Evolutionary conservation across 2,888 invertebrate genomes (phyloP), one percentile per base, ranked within the genome.

Genomic region (Pantelozetes paolii): DNA sequence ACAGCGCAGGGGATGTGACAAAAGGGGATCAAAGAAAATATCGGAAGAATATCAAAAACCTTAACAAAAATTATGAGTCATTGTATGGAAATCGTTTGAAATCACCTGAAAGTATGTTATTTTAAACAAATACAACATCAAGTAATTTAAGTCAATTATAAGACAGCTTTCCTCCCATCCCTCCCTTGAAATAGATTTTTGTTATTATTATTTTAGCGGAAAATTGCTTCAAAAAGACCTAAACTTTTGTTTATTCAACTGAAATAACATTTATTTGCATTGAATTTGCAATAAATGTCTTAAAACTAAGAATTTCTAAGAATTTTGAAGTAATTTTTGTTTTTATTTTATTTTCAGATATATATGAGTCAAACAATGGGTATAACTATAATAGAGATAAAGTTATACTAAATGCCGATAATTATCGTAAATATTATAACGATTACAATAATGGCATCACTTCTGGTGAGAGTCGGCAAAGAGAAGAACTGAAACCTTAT

Each of bases 91-190:
- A 40, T 23, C 2, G 30, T n/a, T 8, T 30, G 30, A 59, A 30
- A 59, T 59, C 59, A 32, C 59, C 59, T 30, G 11, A 32, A 59
- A 30, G 59, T 59, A 59, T 59, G 59, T 59, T 57, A 57, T 28
- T 28, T 26, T 57, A 57, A 48, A 20, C 2, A 54, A 54, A 23
- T 5, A 11, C 23, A 54, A 23, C 20, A 26, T 13, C 20, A 26
- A 6, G 26, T 20, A 26, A 54, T 23, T 13, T 26, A 54, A 54
- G 13, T 26, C 23, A 2, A 36, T 36, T 36, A 54, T 9, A 26
- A 23, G 23, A 23, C 13, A 23, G 54, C 26, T 54, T 54, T 26
- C 54, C 26, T 54, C 11, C 11, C 1, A 26, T 23, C 26, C 6
- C 20, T 54, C 11, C 26, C 54, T 26, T 26, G 8, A 54, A 54